A percentile compares a stretch with the other conserved stretches of the same genome.
Conservation (phyloP, 2,888 invertebrate genomes). For the Podotricha telesiphe region DNA sequence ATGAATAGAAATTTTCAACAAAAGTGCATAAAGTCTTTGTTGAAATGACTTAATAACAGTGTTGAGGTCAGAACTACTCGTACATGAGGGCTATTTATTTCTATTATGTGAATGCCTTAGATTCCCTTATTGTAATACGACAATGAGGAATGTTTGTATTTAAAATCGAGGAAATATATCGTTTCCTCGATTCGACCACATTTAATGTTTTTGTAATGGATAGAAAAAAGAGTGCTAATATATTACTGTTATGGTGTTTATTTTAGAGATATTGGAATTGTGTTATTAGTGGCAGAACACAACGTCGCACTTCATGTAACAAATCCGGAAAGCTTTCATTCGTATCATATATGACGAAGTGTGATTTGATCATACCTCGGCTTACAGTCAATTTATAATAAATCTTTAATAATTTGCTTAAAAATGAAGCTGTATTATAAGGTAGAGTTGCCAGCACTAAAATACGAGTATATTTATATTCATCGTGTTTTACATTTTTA, state of each 20-base stretch:
- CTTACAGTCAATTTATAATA: no score
- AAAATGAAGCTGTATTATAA: no score
- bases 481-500: slow-evolving; percentile 20
- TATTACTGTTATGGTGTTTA: no score
- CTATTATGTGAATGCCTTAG: slow-evolving; percentile 2
- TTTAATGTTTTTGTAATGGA: no score
- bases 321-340: no score
- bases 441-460: background rate
- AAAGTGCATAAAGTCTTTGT: slow-evolving; percentile 13
- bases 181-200: background rate
- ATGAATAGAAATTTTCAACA: slow-evolving; percentile 13
- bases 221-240: no score
- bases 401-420: no score
- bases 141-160: background rate
- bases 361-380: no score
- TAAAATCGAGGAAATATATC: background rate
- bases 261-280: no score
- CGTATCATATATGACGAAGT: no score
- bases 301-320: no score
- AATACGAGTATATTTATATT: slow-evolving; percentile 10
- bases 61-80: slow-evolving; percentile 14
- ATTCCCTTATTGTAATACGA: slow-evolving; percentile 1
- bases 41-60: slow-evolving; percentile 16
- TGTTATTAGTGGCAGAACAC: no score
- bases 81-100: background rate